phyloP scores from a whole-genome alignment of 2,888 invertebrate genomes.

The Bimastos eiseni region DNA sequence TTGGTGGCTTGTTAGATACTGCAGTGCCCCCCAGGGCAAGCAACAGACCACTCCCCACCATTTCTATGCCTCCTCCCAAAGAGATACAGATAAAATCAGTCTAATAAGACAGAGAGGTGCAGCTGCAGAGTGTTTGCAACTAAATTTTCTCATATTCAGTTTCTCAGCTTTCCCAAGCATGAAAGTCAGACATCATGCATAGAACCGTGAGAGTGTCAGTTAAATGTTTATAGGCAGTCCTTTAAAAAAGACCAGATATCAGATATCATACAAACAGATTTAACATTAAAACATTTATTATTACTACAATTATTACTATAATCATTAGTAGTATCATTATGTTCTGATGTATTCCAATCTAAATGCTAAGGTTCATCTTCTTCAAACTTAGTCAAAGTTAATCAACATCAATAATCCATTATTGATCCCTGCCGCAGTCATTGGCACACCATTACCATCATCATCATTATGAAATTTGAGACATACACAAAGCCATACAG shows the following conservation, averaged over 20 bases:
- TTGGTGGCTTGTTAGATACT: not conserved
- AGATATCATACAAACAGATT: too few species aligned
- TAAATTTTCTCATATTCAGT: not conserved
- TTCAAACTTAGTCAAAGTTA: too few species aligned
- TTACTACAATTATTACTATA: too few species aligned
- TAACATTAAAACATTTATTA: too few species aligned
- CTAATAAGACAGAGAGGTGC: not conserved
- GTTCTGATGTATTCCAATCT: too few species aligned
- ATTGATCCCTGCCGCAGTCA: too few species aligned
- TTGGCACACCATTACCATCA: too few species aligned
- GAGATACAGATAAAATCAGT: not conserved
- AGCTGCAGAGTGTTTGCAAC: not conserved
- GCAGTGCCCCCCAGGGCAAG: constrained; percentile 7
- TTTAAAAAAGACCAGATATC: not conserved
- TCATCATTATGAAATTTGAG: too few species aligned
- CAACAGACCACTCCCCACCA: not conserved
- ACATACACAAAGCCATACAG: too few species aligned
- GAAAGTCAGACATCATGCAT: not conserved
- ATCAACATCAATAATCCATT: too few species aligned
- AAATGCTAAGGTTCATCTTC: too few species aligned
- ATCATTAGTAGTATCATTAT: too few species aligned
- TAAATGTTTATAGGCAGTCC: not conserved
- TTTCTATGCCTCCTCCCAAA: not conserved
- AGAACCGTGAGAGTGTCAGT: not conserved
- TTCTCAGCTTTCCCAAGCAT: not conserved